Evolutionary conservation across 2,797 vertebrate genomes (phyloP).

Genomic region (Iguana delicatissima): DNA sequence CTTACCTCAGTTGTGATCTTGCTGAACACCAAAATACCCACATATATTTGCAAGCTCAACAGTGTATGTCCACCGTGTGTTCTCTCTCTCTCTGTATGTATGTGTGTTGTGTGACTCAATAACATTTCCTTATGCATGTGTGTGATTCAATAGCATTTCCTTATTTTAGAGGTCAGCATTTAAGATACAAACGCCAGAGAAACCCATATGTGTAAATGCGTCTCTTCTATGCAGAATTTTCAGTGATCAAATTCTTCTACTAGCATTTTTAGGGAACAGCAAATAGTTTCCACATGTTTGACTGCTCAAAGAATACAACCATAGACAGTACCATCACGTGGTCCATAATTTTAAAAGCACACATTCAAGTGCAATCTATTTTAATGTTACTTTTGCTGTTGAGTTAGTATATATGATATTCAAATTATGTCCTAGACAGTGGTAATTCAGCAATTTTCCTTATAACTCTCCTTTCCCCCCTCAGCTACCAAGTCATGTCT

Average conservation of each 20-base stretch:
- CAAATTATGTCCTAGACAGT: conserved; percentile 54
- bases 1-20: too few relatives aligned
- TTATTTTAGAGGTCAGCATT: neutral
- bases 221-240: conserved; percentile 21
- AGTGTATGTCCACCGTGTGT: too few relatives aligned
- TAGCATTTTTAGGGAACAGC: neutral
- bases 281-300: conserved; percentile 22
- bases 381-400: conserved; percentile 49
- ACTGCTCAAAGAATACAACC: conserved; percentile 45
- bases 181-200: conserved; percentile 16
- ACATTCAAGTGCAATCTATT: conserved; percentile 29
- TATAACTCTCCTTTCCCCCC: conserved; percentile 42
- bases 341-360: conserved; percentile 21
- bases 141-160: neutral
- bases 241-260: neutral
- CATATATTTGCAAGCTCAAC: neutral
- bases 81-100: too few relatives aligned
- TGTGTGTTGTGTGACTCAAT: too few relatives aligned
- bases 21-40: too few relatives aligned
- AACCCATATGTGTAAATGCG: neutral
- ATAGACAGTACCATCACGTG: conserved; percentile 39
- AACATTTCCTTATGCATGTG: too few relatives aligned
- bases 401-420: conserved; percentile 52
- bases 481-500: conserved; percentile 56
- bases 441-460: conserved; percentile 62